Conservation (phyloP, 2,797 vertebrate species). For the Pterois miles region DNA sequence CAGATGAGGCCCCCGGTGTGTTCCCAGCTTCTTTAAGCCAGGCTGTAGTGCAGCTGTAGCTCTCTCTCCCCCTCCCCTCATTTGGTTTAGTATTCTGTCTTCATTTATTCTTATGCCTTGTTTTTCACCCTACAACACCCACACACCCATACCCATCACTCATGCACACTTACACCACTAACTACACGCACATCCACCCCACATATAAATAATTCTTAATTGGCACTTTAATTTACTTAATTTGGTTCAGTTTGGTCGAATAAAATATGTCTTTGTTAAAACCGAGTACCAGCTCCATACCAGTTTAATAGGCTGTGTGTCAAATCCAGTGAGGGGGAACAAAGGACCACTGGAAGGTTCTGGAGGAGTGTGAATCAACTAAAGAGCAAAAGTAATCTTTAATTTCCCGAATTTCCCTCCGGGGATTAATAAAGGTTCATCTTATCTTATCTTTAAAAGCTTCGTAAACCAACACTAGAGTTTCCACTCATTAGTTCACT, state of each 20-base stretch:
- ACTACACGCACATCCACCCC: background rate
- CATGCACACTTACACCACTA: background rate
- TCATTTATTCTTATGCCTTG: background rate
- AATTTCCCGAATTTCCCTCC: too few species aligned
- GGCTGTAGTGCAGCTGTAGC: too few species aligned
- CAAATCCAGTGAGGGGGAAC: background rate
- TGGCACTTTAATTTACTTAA: background rate
- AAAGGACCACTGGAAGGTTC: background rate
- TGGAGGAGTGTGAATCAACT: background rate
- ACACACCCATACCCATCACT: background rate
- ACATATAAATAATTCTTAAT: background rate
- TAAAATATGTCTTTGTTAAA: too few species aligned
- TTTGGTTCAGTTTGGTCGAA: too few species aligned
- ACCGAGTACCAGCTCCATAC: too few species aligned
- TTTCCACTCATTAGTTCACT: background rate
- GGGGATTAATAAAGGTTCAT: too few species aligned
- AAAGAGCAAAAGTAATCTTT: too few species aligned
- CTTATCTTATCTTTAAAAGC: background rate
- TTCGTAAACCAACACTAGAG: background rate
- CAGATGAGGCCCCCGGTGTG: too few species aligned
- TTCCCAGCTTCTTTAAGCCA: too few species aligned
- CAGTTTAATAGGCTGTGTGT: background rate
- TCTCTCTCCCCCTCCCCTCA: background rate
- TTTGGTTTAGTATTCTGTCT: background rate
- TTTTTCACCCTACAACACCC: background rate